These are phyloP conservation scores for Diaphora mendica DNA, from an alignment of 2,888 invertebrate species.

Conservation along the genomic window DNA sequence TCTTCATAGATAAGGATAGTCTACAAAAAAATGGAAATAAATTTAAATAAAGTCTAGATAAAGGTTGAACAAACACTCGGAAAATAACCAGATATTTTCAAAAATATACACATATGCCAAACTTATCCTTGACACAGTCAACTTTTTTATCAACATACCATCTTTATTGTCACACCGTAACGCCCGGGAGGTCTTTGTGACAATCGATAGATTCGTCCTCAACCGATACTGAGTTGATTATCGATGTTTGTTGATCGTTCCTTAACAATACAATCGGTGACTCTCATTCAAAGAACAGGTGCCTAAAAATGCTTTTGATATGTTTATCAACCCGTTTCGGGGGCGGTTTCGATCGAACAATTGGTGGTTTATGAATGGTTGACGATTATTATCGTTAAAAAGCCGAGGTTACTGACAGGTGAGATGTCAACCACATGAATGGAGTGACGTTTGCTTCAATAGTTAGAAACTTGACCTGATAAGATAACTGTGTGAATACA, in stretches of 20 bases:
- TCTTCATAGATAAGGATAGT: neutral
- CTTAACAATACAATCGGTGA: conserved; percentile 71
- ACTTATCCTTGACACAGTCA: conserved; percentile 32
- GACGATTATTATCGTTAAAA: conserved; percentile 78
- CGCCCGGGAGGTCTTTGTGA: conserved; percentile 76
- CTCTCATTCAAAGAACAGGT: conserved; percentile 81
- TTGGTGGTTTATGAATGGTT: conserved; percentile 76
- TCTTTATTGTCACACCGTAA: conserved; percentile 54
- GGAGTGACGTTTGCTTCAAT: conserved; percentile 61
- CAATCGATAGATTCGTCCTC: conserved; percentile 66
- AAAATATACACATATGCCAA: neutral
- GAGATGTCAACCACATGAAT: conserved; percentile 81
- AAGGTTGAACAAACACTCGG: neutral
- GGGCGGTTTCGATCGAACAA: conserved; percentile 77
- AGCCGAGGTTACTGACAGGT: conserved; percentile 83
- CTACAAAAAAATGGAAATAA: neutral
- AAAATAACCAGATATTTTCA: neutral
- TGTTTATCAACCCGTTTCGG: conserved; percentile 84
- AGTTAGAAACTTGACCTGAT: conserved; percentile 74
- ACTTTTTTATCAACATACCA: conserved; percentile 38
- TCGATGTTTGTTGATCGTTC: conserved; percentile 80
- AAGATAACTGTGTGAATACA: conserved; percentile 66
- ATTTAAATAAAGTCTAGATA: neutral
- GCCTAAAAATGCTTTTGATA: conserved; percentile 79
- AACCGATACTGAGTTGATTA: conserved; percentile 76